Evolutionary conservation across 2,797 vertebrate genomes (phyloP).

Genomic region (Melanotaenia trifasciata): DNA sequence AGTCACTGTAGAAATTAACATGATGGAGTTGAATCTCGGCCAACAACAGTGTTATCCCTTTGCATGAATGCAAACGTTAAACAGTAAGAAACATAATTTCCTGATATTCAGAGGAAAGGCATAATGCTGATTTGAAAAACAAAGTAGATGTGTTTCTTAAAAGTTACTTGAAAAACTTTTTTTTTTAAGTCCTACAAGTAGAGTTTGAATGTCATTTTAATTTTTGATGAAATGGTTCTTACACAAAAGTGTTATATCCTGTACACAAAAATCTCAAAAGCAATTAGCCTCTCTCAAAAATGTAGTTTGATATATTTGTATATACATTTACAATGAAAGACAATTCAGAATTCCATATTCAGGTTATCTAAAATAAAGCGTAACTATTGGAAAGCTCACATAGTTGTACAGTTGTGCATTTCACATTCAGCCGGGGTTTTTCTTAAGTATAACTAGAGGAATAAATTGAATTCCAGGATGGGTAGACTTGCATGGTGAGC

Average conservation of each 20-base stretch:
- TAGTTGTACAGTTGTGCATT: conserved; percentile 23
- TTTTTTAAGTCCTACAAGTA: neutral
- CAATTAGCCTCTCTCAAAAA: conserved; percentile 3
- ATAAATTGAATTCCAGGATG: conserved; percentile 63
- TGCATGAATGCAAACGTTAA: conserved; percentile 14
- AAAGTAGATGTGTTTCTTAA: neutral
- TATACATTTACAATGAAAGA: neutral
- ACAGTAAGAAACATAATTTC: neutral
- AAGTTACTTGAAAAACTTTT: neutral
- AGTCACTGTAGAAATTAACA: conserved; percentile 45
- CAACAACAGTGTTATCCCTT: conserved; percentile 26
- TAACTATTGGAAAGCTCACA: conserved; percentile 9
- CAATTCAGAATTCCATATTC: conserved; percentile 19
- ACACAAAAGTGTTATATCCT: conserved; percentile 8
- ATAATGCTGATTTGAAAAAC: neutral
- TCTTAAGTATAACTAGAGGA: conserved; percentile 38
- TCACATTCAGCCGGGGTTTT: conserved; percentile 43
- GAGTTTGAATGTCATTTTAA: conserved; percentile 6
- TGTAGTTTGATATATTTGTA: neutral
- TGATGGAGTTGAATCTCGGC: conserved; percentile 40
- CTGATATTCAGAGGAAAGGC: neutral
- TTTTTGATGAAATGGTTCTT: neutral
- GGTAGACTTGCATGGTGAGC: conserved; percentile 55
- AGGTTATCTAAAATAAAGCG: conserved; percentile 6
- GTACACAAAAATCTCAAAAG: conserved; percentile 3